These are phyloP conservation scores for Ascidia mentula DNA, from an alignment of 23 tunicate genomes.

Conservation along the genomic window DNA sequence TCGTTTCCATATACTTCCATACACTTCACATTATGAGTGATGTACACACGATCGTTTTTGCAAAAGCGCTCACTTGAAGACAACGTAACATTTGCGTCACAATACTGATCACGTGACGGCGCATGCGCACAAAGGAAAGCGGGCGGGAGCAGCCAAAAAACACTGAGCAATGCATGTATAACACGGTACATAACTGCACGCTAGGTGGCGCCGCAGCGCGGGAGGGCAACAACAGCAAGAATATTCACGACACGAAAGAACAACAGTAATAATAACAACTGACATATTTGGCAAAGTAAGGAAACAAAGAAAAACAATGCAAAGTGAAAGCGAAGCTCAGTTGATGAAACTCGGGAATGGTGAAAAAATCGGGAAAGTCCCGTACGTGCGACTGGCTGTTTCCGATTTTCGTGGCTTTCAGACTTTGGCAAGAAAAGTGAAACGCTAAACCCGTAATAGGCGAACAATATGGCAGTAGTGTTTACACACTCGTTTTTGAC, in stretches of 20 bases:
- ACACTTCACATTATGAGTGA: no score
- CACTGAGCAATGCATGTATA: background rate
- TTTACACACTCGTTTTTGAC: background rate
- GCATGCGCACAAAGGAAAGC: background rate
- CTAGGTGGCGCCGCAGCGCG: background rate
- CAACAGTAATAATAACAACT: no score
- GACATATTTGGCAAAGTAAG: constrained; percentile 8
- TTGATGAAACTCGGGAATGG: constrained; percentile 8
- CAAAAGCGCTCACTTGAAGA: background rate
- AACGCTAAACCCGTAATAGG: no score
- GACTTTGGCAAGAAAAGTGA: background rate
- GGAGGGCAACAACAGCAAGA: background rate
- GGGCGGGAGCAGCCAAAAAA: background rate
- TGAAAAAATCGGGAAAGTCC: background rate
- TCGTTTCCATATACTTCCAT: no score
- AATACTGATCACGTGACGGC: background rate
- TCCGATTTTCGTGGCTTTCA: background rate
- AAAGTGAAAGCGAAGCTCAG: background rate
- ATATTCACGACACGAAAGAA: no score
- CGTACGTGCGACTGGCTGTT: background rate
- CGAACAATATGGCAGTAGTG: background rate
- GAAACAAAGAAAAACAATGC: background rate
- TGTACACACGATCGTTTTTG: no score
- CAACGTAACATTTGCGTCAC: constrained; percentile 6
- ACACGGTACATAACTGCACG: no score